Evolutionary conservation across 2,797 vertebrate species (phyloP).

Genomic region (Acanthis flammea): DNA sequence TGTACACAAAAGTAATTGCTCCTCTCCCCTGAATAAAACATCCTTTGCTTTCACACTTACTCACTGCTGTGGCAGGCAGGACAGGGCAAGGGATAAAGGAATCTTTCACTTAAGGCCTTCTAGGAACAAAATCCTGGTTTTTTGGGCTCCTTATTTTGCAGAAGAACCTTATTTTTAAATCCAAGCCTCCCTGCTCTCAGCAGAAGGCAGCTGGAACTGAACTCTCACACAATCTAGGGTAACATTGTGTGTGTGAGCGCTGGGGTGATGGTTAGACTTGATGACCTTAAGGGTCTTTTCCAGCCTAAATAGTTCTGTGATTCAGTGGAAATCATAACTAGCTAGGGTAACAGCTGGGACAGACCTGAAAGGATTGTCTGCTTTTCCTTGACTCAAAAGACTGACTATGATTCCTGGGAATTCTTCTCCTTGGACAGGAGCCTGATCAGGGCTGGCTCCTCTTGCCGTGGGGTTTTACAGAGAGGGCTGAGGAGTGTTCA

Average conservation of each 20-base stretch:
- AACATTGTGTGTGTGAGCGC: background rate
- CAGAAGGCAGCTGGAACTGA: background rate
- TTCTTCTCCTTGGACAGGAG: background rate
- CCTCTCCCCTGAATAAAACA: background rate
- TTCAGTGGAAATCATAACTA: background rate
- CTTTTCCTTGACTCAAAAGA: background rate
- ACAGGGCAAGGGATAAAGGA: background rate
- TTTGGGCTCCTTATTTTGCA: background rate
- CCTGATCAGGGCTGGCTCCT: background rate
- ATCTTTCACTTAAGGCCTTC: background rate
- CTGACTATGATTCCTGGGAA: background rate
- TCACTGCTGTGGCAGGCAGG: background rate
- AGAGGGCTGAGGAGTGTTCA: background rate
- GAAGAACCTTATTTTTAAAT: background rate
- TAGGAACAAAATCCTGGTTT: background rate
- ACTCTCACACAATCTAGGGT: background rate
- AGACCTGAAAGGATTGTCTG: background rate
- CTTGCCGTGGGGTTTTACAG: accelerated
- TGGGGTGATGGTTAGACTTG: background rate
- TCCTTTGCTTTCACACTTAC: background rate
- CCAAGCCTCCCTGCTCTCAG: background rate
- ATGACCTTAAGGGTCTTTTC: background rate
- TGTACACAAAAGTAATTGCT: background rate
- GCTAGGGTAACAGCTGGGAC: background rate
- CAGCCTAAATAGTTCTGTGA: background rate